phyloP scores from a whole-genome alignment of 2,888 invertebrate genomes.

The Cerceris ruficornis region DNA sequence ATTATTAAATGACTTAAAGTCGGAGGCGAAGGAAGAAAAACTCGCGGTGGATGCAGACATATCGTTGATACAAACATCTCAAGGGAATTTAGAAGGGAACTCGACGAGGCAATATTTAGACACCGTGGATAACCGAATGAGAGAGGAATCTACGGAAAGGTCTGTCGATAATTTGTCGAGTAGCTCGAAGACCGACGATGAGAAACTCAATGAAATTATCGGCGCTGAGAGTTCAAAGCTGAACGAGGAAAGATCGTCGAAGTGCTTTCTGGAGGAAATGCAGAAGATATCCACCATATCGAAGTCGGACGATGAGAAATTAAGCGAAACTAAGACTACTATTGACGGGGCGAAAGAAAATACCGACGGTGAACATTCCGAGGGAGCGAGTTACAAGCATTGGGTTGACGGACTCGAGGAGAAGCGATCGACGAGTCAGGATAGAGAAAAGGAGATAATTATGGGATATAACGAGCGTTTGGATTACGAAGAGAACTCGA shows the following conservation, averaged over 20 bases:
- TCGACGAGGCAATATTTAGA: slow-evolving; percentile 27
- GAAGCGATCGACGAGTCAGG: no score
- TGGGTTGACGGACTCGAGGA: background rate
- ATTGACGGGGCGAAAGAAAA: background rate
- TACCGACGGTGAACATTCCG: background rate
- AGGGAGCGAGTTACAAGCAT: background rate
- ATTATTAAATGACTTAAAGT: slow-evolving; percentile 51
- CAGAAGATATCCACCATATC: slow-evolving; percentile 53
- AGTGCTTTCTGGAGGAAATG: slow-evolving; percentile 8
- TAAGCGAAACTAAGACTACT: slow-evolving; percentile 62
- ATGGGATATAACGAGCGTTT: background rate
- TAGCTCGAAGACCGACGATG: slow-evolving; percentile 74
- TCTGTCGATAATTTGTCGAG: slow-evolving; percentile 55
- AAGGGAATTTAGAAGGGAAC: slow-evolving; percentile 11
- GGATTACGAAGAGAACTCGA: background rate
- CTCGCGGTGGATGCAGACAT: background rate
- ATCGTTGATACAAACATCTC: background rate
- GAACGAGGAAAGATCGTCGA: slow-evolving; percentile 15
- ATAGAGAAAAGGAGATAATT: no score
- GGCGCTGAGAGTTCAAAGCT: slow-evolving; percentile 39
- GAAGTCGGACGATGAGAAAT: slow-evolving; percentile 71
- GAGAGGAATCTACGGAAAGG: slow-evolving; percentile 12
- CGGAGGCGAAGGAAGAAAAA: slow-evolving; percentile 35
- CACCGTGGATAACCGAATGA: background rate
- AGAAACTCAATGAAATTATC: slow-evolving; percentile 72